Evolutionary conservation across 2,797 vertebrate species (phyloP), one percentile per base, ranked within the genome.

Genomic region (Carcharodon carcharias): DNA sequence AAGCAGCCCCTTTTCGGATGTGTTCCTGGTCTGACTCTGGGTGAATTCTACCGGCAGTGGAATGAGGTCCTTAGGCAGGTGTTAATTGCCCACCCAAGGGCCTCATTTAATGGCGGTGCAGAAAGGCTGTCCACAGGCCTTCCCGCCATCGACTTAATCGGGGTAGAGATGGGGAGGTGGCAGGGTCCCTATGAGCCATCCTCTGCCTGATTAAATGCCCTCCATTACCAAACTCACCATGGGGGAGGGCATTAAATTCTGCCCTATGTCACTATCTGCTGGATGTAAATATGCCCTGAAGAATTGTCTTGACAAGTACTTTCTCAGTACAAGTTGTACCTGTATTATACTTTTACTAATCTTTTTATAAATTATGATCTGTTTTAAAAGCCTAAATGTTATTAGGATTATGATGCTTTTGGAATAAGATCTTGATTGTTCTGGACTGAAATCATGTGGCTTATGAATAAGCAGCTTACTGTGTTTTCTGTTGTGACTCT

Each of bases 381-480:
- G 61, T 93, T 93, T 93, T 8, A 77, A 73, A 54, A 77, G 4
- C 50, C 45, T 28, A 35, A 69, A 67, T 21, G 8, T 50, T 69
- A 54, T 77, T 77, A 73, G 69, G 50, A 77, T 77, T 58, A n/a
- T 56, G 50, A 56, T 8, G 54, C 40, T n/a, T 18, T 56, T 56
- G 28, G 40, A 58, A 95, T 35, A 73, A 56, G 67, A 56, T n/a
- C 31, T 95, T 58, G 28, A 21, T 95, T 95, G 94, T 71, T 71
- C 61, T 92, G 69, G 50, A 12, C 26, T 95, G 54, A 54, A n/a
- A 95, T 95, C 45, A 54, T 77, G 94, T 77, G 94, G 50, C 26
- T 77, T 58, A 56, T 95, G 94, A 77, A 56, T 95, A 77, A 95
- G 0, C 71, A 71, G 94, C 18, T 95, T 73, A 95, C 45, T 58